Evolutionary conservation across 2,113 vertebrate genomes (phyloP).

Genomic region (Anhinga anhinga): DNA sequence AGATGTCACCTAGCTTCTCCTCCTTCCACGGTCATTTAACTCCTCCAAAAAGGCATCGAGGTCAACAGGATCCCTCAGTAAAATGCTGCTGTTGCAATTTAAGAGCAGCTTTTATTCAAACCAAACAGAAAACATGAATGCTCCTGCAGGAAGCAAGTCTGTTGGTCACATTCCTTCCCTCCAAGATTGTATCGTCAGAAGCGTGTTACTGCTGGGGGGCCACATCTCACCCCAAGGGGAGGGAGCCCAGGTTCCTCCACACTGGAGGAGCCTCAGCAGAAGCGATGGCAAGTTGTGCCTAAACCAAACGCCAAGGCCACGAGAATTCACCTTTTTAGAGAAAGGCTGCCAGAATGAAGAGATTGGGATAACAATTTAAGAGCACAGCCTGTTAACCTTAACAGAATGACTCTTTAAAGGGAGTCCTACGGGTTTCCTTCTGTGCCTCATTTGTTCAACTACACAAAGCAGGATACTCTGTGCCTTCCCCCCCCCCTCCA

Average conservation of each 20-base stretch:
- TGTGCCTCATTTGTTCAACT: not conserved
- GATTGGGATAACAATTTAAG: not conserved
- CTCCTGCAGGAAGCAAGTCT: not conserved
- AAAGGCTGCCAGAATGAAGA: not conserved
- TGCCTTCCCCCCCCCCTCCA: rapidly evolving
- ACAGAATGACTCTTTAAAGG: not conserved
- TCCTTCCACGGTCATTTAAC: not conserved
- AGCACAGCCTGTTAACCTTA: not conserved
- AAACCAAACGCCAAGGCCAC: not conserved
- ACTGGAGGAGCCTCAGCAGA: not conserved
- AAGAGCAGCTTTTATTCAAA: not conserved
- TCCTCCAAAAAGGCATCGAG: not conserved
- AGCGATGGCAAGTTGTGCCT: not conserved
- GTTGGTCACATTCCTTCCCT: not conserved
- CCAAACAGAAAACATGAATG: not conserved
- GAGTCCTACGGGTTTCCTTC: not conserved
- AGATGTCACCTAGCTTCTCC: not conserved
- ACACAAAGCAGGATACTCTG: not conserved
- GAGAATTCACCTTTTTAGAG: not conserved
- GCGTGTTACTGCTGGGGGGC: not conserved
- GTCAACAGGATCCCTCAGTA: not conserved
- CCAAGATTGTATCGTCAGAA: not conserved
- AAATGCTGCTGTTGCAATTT: not conserved
- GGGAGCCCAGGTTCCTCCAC: not conserved
- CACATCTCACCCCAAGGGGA: too few species aligned